Conservation (phyloP, 2,113 vertebrate species). For the Piprites chloris region DNA sequence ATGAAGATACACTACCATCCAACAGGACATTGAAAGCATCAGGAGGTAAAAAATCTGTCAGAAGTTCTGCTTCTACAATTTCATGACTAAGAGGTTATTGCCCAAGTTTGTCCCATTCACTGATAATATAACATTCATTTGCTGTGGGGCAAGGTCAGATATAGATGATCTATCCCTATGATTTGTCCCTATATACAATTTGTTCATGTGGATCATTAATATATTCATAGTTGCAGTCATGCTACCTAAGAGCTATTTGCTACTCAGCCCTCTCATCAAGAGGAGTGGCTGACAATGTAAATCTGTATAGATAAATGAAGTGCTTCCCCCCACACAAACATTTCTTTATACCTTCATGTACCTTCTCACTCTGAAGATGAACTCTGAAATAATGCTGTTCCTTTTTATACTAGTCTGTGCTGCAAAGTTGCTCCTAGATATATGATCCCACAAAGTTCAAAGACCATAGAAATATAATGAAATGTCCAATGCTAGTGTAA, state of each 20-base stretch:
- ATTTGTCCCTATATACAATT: background rate
- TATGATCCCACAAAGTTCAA: background rate
- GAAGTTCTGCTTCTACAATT: background rate
- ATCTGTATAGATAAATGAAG: background rate
- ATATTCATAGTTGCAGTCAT: background rate
- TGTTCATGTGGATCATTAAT: background rate
- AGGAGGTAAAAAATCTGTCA: background rate
- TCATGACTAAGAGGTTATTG: background rate
- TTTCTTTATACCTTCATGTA: background rate
- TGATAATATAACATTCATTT: background rate
- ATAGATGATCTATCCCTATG: background rate
- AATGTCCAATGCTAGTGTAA: background rate
- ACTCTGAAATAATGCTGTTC: background rate
- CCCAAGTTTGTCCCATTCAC: accelerated
- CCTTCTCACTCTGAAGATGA: background rate
- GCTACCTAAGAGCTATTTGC: background rate
- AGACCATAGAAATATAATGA: background rate
- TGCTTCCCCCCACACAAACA: background rate
- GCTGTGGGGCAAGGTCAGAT: background rate
- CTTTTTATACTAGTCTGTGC: background rate
- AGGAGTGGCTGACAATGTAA: background rate
- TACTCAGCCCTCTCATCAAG: background rate
- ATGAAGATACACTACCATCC: background rate
- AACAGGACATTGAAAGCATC: background rate
- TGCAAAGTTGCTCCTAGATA: background rate